Evolutionary conservation across 2,797 vertebrate genomes (phyloP).

Genomic region (Loris lydekkerianus): DNA sequence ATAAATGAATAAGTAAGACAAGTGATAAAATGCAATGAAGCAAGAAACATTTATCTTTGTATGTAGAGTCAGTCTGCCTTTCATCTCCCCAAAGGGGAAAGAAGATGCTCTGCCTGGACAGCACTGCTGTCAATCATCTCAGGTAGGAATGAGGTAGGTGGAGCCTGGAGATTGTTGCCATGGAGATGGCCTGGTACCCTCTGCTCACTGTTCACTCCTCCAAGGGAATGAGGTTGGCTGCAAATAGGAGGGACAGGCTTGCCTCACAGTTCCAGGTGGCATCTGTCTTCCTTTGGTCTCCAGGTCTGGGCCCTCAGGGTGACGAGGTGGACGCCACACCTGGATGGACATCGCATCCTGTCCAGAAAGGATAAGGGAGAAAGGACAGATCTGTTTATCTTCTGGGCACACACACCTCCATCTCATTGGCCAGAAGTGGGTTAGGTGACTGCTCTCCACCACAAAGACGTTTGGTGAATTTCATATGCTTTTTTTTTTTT

Average conservation of each 20-base stretch:
- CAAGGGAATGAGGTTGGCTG: not conserved
- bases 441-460: not conserved
- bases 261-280: not conserved
- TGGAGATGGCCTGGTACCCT: not conserved
- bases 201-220: not conserved
- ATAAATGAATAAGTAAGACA: not conserved
- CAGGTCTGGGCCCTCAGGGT: not conserved
- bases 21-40: not conserved
- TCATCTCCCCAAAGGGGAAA: not conserved
- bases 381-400: accelerated
- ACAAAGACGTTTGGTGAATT: constrained; percentile 47
- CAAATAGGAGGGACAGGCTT: not conserved
- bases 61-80: not conserved
- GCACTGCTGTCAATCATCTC: not conserved
- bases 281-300: not conserved
- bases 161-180: not conserved
- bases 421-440: not conserved
- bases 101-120: not conserved
- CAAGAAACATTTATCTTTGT: not conserved
- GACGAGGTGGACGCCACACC: not conserved
- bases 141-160: not conserved
- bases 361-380: not conserved
- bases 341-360: not conserved
- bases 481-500: constrained; percentile 10
- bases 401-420: not conserved